Evolutionary conservation across 1,140 invertebrate species (phyloP).

Genomic region (Papilio polytes): DNA sequence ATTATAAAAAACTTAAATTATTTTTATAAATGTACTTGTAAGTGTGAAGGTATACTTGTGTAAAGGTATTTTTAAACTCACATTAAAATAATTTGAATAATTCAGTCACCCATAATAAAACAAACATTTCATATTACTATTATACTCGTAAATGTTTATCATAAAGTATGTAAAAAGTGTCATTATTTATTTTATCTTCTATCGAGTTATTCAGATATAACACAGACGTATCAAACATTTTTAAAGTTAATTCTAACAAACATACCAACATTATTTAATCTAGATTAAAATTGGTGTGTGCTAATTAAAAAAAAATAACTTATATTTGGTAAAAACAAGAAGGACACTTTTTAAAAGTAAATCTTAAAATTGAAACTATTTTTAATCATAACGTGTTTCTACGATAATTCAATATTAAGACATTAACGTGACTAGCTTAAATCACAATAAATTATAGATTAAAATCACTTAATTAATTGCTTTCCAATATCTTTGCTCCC

Average conservation of each 20-base stretch:
- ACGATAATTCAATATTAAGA: not conserved
- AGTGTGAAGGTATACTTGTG: no score
- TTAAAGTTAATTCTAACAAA: not conserved
- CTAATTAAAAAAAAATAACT: not conserved
- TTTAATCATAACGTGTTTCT: no score
- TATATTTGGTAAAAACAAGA: slow-evolving; percentile 15
- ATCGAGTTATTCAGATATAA: no score
- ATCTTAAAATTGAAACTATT: not conserved
- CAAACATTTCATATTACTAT: no score
- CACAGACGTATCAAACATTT: no score
- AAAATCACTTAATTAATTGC: not conserved
- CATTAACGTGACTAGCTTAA: slow-evolving; percentile 34
- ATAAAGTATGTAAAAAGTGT: no score
- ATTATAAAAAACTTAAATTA: not conserved
- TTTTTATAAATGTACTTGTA: slow-evolving; percentile 1
- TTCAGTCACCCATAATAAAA: not conserved
- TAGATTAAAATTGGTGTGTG: not conserved
- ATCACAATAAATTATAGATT: slow-evolving; percentile 20
- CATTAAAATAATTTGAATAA: not conserved
- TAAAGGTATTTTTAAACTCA: not conserved
- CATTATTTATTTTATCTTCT: no score
- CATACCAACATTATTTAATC: not conserved
- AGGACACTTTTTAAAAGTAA: not conserved
- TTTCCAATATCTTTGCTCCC: slow-evolving; percentile 19
- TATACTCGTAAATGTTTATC: no score